phyloP scores from a whole-genome alignment of 2,797 vertebrate genomes.

The Uromys caudimaculatus region DNA sequence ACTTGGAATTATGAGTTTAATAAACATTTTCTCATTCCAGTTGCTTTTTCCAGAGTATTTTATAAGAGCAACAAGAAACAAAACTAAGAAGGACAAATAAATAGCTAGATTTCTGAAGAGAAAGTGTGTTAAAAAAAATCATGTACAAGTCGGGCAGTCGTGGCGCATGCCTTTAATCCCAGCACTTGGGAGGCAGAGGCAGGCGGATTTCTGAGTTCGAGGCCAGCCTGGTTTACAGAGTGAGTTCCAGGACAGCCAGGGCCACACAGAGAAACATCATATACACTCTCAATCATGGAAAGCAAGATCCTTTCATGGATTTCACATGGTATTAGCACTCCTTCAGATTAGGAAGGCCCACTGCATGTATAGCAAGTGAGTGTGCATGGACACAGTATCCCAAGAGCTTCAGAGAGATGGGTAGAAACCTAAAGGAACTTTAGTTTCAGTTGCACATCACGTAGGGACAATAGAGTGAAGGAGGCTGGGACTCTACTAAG shows the following conservation, averaged over 20 bases:
- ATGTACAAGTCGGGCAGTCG: no score
- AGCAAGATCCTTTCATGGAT: no score
- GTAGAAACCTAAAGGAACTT: neutral
- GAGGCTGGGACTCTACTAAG: neutral
- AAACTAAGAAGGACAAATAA: neutral
- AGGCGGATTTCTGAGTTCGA: no score
- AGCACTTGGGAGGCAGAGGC: no score
- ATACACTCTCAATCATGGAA: rapidly evolving
- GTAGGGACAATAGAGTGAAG: neutral
- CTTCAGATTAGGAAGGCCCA: neutral
- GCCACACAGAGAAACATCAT: no score
- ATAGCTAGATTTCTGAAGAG: neutral
- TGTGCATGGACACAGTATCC: rapidly evolving
- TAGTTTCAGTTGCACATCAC: neutral
- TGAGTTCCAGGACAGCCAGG: no score
- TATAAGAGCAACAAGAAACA: neutral
- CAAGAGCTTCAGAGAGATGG: neutral
- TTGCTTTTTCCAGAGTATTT: neutral
- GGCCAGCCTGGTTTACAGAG: no score
- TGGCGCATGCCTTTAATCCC: no score
- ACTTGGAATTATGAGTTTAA: neutral
- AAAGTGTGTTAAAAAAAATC: neutral
- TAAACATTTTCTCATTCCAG: neutral
- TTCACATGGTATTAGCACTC: neutral
- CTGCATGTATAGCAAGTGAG: rapidly evolving